These are phyloP conservation scores for Oceanodroma leucorhoa DNA, from an alignment of 2,797 vertebrate species.

Conservation along the genomic window DNA sequence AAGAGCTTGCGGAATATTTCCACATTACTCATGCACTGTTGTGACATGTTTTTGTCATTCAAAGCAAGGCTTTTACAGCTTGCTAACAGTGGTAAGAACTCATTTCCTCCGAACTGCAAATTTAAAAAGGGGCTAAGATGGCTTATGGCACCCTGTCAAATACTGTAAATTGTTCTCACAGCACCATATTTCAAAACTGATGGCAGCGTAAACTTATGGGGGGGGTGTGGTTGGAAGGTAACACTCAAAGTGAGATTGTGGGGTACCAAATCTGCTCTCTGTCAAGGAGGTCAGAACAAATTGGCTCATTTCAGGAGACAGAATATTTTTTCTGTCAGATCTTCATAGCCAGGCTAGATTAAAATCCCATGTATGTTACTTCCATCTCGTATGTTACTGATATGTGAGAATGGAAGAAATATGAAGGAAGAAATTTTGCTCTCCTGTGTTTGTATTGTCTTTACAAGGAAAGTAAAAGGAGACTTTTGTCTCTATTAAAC, in stretches of 20 bases:
- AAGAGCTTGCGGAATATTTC: neutral
- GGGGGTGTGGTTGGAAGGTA: neutral
- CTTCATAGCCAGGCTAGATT: neutral
- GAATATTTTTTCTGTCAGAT: slow-evolving; percentile 12
- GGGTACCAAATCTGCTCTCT: neutral
- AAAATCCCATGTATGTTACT: neutral
- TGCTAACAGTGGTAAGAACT: neutral
- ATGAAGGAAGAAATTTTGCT: neutral
- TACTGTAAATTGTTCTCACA: neutral
- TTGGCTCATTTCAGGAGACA: neutral
- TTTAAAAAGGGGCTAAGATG: neutral
- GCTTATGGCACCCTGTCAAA: slow-evolving; percentile 31
- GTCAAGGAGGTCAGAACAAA: neutral
- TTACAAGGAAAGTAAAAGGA: neutral
- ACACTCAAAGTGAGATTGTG: neutral
- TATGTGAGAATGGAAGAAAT: neutral
- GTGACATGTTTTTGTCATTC: neutral
- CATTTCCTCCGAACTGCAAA: slow-evolving; percentile 5
- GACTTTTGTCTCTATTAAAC: neutral
- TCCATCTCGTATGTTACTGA: neutral
- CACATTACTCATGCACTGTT: rapidly evolving
- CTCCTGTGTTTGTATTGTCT: neutral
- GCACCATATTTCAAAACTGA: neutral
- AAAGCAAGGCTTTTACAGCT: neutral
- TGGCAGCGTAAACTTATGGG: neutral